These are phyloP conservation scores for Vicugna pacos DNA, from an alignment of 2,113 vertebrate species.

Conservation along the genomic window DNA sequence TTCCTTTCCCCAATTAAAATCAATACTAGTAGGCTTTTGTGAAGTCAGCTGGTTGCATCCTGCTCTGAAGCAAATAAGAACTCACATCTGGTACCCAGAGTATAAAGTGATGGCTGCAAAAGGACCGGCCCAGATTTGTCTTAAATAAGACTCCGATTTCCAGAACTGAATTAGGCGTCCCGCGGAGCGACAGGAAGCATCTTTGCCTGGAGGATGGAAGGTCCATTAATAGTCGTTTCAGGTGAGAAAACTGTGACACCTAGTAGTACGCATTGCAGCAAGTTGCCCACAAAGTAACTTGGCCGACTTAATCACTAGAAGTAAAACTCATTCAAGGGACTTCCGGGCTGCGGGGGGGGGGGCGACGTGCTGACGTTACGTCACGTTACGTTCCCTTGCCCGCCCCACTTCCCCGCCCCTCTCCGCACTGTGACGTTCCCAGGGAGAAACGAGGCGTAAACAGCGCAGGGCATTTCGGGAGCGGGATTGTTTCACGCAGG, in stretches of 20 bases:
- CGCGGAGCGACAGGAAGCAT: not conserved
- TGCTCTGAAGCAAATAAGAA: not conserved
- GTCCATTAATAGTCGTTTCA: not conserved
- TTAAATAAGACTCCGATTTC: not conserved
- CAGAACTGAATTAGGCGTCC: not conserved
- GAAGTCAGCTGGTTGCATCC: not conserved
- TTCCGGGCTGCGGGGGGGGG: not conserved
- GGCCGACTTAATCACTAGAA: accelerated
- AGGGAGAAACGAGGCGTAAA: slow-evolving; percentile 73
- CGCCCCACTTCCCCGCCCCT: not conserved
- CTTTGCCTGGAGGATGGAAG: not conserved
- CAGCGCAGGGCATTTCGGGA: slow-evolving; percentile 85
- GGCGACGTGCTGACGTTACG: not conserved
- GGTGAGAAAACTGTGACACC: not conserved
- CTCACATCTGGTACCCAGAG: not conserved
- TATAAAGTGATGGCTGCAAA: not conserved
- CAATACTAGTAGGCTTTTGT: not conserved
- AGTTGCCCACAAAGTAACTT: accelerated
- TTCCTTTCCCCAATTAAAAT: not conserved
- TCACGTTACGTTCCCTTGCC: not conserved
- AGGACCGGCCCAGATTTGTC: not conserved
- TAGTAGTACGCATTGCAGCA: accelerated
- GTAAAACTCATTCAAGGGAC: accelerated
- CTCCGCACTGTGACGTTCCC: slow-evolving; percentile 72
- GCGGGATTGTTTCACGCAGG: slow-evolving; percentile 83